phyloP scores from a whole-genome alignment of 2,797 vertebrate species.

The Chiloscyllium punctatum region DNA sequence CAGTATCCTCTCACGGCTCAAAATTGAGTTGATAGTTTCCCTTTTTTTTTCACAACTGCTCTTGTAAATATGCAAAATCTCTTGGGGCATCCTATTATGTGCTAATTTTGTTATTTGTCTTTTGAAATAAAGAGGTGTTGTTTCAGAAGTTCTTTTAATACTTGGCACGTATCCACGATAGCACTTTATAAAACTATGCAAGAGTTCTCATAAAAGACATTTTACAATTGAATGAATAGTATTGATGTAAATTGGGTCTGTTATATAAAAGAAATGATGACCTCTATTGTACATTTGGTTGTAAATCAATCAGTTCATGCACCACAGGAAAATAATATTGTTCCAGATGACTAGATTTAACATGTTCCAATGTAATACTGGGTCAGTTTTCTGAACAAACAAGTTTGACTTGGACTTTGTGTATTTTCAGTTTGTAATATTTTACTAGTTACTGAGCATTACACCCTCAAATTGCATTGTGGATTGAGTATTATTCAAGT shows the following conservation, averaged over 20 bases:
- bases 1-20: neutral
- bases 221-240: constrained; percentile 14
- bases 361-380: neutral
- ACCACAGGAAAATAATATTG: neutral
- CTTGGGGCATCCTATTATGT: neutral
- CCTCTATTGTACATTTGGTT: neutral
- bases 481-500: neutral
- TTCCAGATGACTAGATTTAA: neutral
- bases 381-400: neutral
- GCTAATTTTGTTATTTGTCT: neutral
- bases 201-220: neutral
- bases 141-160: neutral
- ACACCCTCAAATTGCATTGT: neutral
- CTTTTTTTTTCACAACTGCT: neutral
- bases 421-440: neutral
- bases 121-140: neutral
- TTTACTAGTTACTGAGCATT: neutral
- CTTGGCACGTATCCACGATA: neutral
- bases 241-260: constrained; percentile 3
- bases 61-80: neutral
- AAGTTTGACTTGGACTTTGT: neutral
- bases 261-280: constrained; percentile 1
- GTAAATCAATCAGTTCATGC: constrained; percentile 1
- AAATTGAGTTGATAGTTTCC: neutral
- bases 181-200: constrained; percentile 25